Base-by-base conservation (phyloP, 2,113 vertebrate genomes). In the Grus americana region DNA sequence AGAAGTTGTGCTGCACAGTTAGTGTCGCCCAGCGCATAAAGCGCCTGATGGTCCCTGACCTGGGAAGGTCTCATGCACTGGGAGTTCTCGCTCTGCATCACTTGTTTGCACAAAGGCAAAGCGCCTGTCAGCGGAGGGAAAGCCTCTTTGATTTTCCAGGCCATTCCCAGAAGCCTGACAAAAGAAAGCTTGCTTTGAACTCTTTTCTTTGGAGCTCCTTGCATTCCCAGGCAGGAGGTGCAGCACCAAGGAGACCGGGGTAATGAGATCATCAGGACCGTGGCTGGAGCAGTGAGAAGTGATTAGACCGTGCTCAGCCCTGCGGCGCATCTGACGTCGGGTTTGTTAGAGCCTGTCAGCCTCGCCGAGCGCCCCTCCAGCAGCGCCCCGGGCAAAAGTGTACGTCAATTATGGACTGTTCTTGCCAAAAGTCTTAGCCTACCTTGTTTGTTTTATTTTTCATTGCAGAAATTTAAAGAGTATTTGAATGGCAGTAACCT, bases 401-500 rank as follows among this genome's bases (percentile, higher is more conserved):
- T 49, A 2, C 23, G 5, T 17, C 68, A 78, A 0, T 63, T 9
- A 21, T 4, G 5, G 30, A 16, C 32, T 47, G 2, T 5, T 49
- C 22, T 66, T 67, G 71, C 67, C 58, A 44, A 15, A 13, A 38
- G 20, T 17, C 63, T 82, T 32, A 94, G 76, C 73, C 15, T 65
- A 46, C 54, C 36, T n/a, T 42, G 9, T 87, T 62, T 92, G 61
- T 62, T 88, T 80, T 84, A 12, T 96, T 81, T 96, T 72, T 94
- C 27, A 89, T 94, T 98, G 21, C 98, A 99, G 99, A 99, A 99
- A 98, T 99, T 99, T 95, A 99, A 99, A 88, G 99, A 99, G 91
- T 99, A 99, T 94, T 98, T 99, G 97, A 99, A 99, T 44, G 99
- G 99, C 96, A 99, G 99, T 93, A 99, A 99, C 96, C 99, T 99